Conservation (phyloP, 2,797 vertebrate genomes). For the Falco naumanni region DNA sequence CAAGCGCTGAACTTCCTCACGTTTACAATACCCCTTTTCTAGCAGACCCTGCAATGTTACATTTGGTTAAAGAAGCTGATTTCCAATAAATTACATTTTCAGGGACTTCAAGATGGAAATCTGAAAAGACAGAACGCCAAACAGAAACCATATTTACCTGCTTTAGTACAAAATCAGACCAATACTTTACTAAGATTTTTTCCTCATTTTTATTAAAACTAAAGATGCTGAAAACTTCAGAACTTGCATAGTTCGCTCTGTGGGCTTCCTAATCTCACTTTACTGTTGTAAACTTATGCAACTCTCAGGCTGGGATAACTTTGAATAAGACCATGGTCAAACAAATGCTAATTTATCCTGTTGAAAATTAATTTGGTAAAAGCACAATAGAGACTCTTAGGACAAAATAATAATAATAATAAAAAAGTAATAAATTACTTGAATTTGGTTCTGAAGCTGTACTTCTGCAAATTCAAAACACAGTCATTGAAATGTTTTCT, state of each 20-base stretch:
- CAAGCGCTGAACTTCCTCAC: background rate
- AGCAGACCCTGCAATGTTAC: background rate
- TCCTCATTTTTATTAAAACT: background rate
- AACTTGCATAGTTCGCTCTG: background rate
- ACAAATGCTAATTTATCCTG: background rate
- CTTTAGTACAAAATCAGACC: background rate
- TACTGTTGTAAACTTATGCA: background rate
- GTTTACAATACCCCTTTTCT: background rate
- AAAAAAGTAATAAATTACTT: background rate
- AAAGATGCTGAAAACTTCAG: background rate
- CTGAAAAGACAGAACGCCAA: background rate
- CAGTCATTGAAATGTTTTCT: background rate
- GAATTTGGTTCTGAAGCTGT: background rate
- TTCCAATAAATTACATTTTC: background rate
- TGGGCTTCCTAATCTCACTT: background rate
- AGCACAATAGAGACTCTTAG: background rate
- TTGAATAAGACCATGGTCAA: background rate
- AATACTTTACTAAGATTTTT: background rate
- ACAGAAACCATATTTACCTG: background rate
- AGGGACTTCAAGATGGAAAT: background rate
- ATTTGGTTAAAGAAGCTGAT: background rate
- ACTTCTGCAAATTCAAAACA: background rate
- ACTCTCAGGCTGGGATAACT: background rate
- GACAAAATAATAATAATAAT: background rate
- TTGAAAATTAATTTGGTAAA: background rate